These are phyloP conservation scores for Myotis daubentonii DNA, from an alignment of 2,797 vertebrate genomes.

Conservation along the genomic window DNA sequence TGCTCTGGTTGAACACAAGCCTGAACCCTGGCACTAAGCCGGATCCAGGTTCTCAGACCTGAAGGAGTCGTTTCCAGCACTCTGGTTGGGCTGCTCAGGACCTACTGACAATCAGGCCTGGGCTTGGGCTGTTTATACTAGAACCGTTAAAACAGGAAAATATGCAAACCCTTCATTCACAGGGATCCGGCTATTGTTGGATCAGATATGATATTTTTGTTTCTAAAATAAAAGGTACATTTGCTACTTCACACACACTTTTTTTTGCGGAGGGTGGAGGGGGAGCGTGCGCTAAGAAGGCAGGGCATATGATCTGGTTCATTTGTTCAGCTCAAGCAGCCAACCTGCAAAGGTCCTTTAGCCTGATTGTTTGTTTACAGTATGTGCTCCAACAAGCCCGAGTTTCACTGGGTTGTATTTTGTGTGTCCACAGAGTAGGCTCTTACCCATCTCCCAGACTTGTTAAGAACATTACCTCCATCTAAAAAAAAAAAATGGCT, in stretches of 20 bases:
- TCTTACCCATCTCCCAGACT: background rate
- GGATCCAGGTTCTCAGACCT: slow-evolving; percentile 87
- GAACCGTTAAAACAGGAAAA: slow-evolving; percentile 94
- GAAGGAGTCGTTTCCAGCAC: slow-evolving; percentile 89
- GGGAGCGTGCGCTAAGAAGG: slow-evolving; percentile 2
- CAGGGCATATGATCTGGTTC: slow-evolving; percentile 56
- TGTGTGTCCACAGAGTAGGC: background rate
- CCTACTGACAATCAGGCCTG: slow-evolving; percentile 90
- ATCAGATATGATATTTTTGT: slow-evolving; percentile 87
- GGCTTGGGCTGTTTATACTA: slow-evolving; percentile 94
- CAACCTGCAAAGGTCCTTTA: background rate
- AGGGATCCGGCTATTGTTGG: slow-evolving; percentile 95
- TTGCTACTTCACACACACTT: slow-evolving; percentile 74
- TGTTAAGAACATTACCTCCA: background rate
- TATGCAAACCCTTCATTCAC: slow-evolving; percentile 92
- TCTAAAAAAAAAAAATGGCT: background rate
- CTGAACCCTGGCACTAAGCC: slow-evolving; percentile 87
- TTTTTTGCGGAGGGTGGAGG: background rate
- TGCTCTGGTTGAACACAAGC: slow-evolving; percentile 85
- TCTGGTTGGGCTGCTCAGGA: slow-evolving; percentile 86
- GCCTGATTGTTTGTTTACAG: background rate
- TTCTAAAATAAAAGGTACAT: slow-evolving; percentile 85
- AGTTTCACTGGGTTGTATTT: background rate
- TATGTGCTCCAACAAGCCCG: background rate
- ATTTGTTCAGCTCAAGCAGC: background rate